Percentiles rank a stretch among this genome's conserved stretches.
These are phyloP conservation scores for Agapornis roseicollis DNA, from an alignment of 2,113 vertebrate genomes.

Conservation along the genomic window DNA sequence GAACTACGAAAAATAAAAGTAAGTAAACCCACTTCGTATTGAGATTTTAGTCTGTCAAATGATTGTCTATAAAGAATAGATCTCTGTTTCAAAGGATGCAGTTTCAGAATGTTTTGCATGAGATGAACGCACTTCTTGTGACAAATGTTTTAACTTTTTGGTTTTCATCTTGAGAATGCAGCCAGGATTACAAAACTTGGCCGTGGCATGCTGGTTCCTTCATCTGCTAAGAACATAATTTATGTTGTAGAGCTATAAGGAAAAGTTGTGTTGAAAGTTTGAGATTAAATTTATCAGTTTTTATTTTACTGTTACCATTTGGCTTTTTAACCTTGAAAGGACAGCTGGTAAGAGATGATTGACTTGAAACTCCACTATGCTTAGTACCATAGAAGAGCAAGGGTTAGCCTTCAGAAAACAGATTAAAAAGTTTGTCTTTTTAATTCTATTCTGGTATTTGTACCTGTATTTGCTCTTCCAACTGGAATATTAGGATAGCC, in stretches of 20 bases:
- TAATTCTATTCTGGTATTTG: neutral
- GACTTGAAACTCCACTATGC: neutral
- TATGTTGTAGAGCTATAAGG: neutral
- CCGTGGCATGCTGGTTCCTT: neutral
- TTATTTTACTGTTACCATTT: neutral
- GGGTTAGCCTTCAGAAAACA: neutral
- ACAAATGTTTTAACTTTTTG: neutral
- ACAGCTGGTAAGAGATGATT: neutral
- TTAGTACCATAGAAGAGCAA: neutral
- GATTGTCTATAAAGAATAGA: neutral
- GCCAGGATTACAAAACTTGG: neutral
- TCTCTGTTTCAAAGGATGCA: neutral
- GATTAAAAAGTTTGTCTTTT: neutral
- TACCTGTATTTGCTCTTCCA: neutral
- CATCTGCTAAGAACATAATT: neutral
- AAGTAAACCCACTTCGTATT: slow-evolving; percentile 58
- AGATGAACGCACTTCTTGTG: neutral
- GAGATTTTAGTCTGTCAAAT: neutral
- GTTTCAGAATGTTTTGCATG: neutral
- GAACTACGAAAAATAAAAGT: slow-evolving; percentile 69
- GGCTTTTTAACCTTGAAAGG: neutral
- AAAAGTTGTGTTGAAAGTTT: neutral
- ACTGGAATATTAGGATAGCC: neutral
- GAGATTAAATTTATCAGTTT: neutral
- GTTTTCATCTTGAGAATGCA: neutral